Conservation (phyloP, 2,797 vertebrate genomes). For the Acipenser ruthenus region DNA sequence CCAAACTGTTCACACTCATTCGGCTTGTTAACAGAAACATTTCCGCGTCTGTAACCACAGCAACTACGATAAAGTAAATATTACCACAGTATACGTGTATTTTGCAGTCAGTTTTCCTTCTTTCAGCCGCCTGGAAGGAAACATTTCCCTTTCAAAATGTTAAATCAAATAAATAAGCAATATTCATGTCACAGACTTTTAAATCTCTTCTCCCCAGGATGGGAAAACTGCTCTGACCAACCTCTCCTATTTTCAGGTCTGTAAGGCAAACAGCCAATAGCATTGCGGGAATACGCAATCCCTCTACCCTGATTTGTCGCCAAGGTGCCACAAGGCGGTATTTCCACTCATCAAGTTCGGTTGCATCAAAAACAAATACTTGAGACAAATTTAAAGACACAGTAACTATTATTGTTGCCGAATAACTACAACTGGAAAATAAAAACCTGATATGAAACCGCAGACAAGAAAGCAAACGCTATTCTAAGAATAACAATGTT, state of each 20-base stretch:
- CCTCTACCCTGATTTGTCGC: slow-evolving; percentile 14
- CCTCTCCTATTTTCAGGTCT: not conserved
- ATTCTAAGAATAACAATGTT: no score
- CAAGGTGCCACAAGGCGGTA: not conserved
- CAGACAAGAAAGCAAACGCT: no score
- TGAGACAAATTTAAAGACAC: slow-evolving; percentile 46
- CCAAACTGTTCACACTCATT: slow-evolving; percentile 1
- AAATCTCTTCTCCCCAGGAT: slow-evolving; percentile 33
- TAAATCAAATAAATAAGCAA: not conserved
- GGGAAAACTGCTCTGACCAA: not conserved
- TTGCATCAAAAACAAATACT: slow-evolving; percentile 3
- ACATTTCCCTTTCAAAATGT: slow-evolving; percentile 49
- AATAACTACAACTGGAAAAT: no score
- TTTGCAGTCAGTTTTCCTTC: slow-evolving; percentile 56
- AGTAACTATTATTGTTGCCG: slow-evolving; percentile 13
- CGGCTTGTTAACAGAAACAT: not conserved
- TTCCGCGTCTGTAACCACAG: slow-evolving; percentile 15
- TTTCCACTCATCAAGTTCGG: slow-evolving; percentile 2
- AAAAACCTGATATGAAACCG: no score
- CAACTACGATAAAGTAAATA: slow-evolving; percentile 12
- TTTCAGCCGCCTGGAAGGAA: slow-evolving; percentile 52
- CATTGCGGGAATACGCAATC: not conserved
- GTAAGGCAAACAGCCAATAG: slow-evolving; percentile 14
- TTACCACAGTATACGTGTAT: slow-evolving; percentile 57
- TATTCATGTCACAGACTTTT: slow-evolving; percentile 44